A percentile compares a stretch with the other conserved stretches of the same genome.
Conservation (phyloP, 2,888 invertebrate species). For the Ceramica pisi region DNA sequence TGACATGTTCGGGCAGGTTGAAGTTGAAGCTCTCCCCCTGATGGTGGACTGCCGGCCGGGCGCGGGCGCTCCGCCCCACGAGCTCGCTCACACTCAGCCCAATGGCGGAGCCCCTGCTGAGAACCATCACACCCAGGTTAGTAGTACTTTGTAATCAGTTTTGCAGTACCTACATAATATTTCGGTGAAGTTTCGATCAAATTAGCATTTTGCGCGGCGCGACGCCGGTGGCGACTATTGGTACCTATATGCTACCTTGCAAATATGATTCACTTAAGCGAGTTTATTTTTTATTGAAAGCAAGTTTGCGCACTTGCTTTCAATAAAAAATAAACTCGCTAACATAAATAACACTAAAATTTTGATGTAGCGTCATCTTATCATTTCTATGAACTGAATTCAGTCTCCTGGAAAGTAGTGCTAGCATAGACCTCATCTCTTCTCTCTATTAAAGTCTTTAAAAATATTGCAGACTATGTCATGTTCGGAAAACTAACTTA, state of each 20-base stretch:
- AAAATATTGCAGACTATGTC: too few species aligned
- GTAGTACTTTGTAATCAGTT: not conserved
- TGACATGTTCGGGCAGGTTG: constrained; percentile 75
- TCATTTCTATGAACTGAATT: not conserved
- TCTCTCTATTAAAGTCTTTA: too few species aligned
- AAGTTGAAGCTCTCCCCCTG: constrained; percentile 84
- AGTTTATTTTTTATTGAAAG: not conserved
- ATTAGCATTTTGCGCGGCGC: not conserved
- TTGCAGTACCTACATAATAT: not conserved
- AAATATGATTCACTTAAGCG: not conserved
- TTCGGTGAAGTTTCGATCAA: not conserved
- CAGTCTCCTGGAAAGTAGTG: not conserved
- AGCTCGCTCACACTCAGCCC: constrained; percentile 76
- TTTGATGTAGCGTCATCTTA: not conserved
- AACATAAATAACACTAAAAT: too few species aligned
- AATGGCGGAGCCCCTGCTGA: constrained; percentile 78
- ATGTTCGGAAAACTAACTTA: too few species aligned
- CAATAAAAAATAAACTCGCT: too few species aligned
- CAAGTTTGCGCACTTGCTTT: too few species aligned
- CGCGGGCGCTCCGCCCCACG: constrained; percentile 83
- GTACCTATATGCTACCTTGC: not conserved
- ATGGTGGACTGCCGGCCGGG: constrained; percentile 88
- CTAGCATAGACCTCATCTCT: not conserved
- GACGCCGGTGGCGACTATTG: not conserved
- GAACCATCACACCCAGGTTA: constrained; percentile 80